phyloP scores from a whole-genome alignment of 1,140 invertebrate genomes.

The Diuraphis noxia region DNA sequence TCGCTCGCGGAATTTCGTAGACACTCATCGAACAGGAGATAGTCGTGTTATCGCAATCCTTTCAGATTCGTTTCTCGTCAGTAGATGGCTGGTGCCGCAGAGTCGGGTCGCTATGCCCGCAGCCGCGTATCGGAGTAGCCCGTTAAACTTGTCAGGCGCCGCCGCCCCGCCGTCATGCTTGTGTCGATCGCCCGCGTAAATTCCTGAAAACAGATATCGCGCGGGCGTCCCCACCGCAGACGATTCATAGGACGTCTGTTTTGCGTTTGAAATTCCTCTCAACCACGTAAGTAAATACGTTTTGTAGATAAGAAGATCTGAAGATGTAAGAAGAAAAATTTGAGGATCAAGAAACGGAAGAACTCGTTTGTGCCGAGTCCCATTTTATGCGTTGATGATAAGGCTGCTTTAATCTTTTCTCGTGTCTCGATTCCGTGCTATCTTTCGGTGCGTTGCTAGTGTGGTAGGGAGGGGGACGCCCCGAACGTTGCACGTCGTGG shows the following conservation, averaged over 20 bases:
- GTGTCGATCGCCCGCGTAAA: constrained; percentile 26
- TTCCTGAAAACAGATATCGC: not conserved
- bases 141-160: not conserved
- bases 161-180: not conserved
- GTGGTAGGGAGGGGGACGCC: not conserved
- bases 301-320: not conserved
- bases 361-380: not conserved
- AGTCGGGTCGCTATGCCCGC: not conserved
- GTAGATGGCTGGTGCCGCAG: not conserved
- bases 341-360: not conserved
- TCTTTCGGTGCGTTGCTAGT: not conserved
- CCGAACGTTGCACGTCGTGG: not conserved
- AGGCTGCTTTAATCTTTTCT: not conserved
- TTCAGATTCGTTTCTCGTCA: not conserved
- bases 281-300: not conserved
- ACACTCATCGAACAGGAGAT: not conserved
- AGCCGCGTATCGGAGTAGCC: not conserved
- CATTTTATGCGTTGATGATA: not conserved
- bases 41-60: not conserved
- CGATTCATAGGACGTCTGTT: not conserved
- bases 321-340: not conserved
- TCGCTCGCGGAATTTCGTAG: not conserved
- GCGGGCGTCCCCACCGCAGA: not conserved
- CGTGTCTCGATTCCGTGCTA: not conserved
- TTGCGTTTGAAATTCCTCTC: not conserved